Evolutionary conservation across 53 echinoderm and acorn worm species (phyloP).

Genomic region (Apostichopus leukothele): DNA sequence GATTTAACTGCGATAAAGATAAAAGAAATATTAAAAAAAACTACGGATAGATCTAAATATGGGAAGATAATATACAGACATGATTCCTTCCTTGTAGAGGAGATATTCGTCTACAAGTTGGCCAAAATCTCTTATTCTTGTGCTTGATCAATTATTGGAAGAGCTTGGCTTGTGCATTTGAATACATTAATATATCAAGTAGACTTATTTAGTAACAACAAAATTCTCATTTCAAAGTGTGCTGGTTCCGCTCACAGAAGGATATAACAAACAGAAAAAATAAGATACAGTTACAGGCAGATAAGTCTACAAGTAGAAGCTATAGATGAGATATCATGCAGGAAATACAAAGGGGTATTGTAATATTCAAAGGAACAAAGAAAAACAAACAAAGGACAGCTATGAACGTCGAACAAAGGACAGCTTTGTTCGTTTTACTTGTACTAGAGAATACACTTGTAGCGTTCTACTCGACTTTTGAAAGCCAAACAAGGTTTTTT

Average conservation of each 20-base stretch:
- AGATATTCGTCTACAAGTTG: background rate
- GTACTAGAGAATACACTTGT: too few species aligned
- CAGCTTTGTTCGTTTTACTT: too few species aligned
- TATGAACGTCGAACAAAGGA: too few species aligned
- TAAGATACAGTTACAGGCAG: background rate
- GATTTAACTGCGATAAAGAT: background rate
- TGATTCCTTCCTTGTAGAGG: background rate
- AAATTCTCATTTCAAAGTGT: background rate
- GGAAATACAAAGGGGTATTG: background rate
- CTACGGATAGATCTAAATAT: background rate
- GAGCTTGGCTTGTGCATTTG: background rate
- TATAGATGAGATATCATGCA: background rate
- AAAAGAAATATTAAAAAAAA: background rate
- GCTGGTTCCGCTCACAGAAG: background rate
- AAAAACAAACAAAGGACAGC: too few species aligned
- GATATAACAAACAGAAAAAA: background rate
- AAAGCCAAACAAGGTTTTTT: background rate
- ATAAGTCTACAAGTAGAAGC: background rate
- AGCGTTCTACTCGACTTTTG: background rate
- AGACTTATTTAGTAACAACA: background rate
- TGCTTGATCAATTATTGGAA: background rate
- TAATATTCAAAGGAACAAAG: background rate
- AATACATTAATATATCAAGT: background rate
- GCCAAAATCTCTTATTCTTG: background rate
- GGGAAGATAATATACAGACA: background rate